Conservation (phyloP, 2,113 vertebrate genomes). For the Polypterus bichir region DNA sequence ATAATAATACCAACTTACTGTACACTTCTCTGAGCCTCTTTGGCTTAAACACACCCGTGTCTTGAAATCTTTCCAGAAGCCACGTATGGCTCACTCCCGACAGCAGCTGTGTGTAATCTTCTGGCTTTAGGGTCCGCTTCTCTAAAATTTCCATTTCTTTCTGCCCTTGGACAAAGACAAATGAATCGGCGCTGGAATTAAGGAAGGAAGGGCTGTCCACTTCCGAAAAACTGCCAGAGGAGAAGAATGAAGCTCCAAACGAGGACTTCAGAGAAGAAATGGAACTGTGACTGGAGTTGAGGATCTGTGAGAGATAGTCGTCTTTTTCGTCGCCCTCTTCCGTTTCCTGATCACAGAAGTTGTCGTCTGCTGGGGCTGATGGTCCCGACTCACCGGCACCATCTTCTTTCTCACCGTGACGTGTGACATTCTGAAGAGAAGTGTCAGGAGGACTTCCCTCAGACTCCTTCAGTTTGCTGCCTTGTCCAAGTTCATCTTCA, state of each 20-base stretch:
- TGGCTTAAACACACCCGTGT: conserved; percentile 52
- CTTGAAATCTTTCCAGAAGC: conserved; percentile 55
- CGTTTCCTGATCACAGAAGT: conserved; percentile 21
- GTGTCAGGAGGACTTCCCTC: too few relatives aligned
- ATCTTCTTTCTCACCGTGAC: too few relatives aligned
- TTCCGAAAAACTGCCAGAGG: conserved; percentile 25
- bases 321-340: conserved; percentile 36
- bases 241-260: conserved; percentile 6
- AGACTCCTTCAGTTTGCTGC: too few relatives aligned
- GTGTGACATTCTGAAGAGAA: too few relatives aligned
- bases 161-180: conserved; percentile 15
- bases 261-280: conserved; percentile 17
- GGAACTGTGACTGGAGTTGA: conserved; percentile 24
- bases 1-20: conserved; percentile 47
- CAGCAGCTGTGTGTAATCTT: conserved; percentile 62
- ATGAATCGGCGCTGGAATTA: conserved; percentile 25
- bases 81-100: conserved; percentile 67
- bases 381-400: too few relatives aligned
- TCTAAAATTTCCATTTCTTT: conserved; percentile 21
- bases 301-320: neutral
- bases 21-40: conserved; percentile 37
- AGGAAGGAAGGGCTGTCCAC: neutral
- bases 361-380: neutral
- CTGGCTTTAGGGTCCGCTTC: conserved; percentile 42
- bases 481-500: too few relatives aligned